Percentiles rank a stretch among this genome's conserved stretches.
phyloP scores from a whole-genome alignment of 2,113 vertebrate species.

The Petroica traversi region DNA sequence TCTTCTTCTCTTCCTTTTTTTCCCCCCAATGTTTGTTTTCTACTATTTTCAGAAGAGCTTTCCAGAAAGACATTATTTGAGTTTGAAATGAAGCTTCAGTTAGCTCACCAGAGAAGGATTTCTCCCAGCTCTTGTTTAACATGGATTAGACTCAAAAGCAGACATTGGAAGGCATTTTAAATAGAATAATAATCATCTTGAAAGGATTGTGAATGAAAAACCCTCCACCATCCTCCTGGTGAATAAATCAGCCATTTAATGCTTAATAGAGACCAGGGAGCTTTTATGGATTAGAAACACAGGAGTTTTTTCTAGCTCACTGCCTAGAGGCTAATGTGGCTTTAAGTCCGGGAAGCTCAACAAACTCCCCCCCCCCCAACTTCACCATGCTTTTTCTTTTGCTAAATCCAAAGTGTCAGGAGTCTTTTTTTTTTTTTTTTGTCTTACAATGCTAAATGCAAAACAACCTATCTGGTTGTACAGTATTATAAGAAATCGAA shows the following conservation, averaged over 20 bases:
- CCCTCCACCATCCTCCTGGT: not conserved
- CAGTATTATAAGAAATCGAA: not conserved
- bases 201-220: not conserved
- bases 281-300: not conserved
- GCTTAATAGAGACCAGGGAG: not conserved
- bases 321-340: not conserved
- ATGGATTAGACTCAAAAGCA: not conserved
- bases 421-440: not conserved
- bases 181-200: not conserved
- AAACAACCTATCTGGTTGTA: not conserved
- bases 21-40: not conserved
- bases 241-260: not conserved
- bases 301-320: not conserved
- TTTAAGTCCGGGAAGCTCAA: not conserved
- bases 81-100: not conserved
- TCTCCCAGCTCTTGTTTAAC: not conserved
- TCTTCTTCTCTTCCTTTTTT: not conserved
- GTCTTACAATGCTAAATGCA: not conserved
- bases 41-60: not conserved
- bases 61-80: not conserved
- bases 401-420: not conserved
- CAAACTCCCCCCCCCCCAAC: fast-evolving
- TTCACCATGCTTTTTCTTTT: not conserved
- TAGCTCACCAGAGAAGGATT: not conserved
- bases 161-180: not conserved